These are phyloP conservation scores for Camelus bactrianus DNA, from an alignment of 2,113 vertebrate genomes.

Conservation along the genomic window DNA sequence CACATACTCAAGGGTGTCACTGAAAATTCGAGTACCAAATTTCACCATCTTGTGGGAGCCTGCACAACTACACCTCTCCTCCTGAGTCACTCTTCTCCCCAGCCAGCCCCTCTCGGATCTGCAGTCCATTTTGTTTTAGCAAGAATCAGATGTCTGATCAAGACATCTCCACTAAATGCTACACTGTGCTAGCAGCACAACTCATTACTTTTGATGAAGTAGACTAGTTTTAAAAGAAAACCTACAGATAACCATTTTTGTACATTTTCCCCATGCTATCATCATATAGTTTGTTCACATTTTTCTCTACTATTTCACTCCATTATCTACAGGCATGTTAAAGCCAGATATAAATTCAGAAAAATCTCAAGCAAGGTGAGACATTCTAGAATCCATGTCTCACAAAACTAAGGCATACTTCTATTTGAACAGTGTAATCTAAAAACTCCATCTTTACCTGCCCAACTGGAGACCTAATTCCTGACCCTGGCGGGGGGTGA, in stretches of 20 bases:
- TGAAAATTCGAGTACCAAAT: not conserved
- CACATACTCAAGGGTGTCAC: rapidly evolving
- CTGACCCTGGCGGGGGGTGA: not conserved
- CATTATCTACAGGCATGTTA: not conserved
- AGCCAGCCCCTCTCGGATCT: not conserved
- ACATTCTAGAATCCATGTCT: not conserved
- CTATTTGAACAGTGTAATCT: not conserved
- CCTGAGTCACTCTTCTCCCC: not conserved
- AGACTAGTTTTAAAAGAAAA: not conserved
- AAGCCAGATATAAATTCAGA: not conserved
- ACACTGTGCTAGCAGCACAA: not conserved
- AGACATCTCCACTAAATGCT: not conserved
- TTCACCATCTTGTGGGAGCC: not conserved
- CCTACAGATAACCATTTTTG: not conserved
- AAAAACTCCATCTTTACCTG: constrained; percentile 18
- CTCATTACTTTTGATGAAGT: not conserved
- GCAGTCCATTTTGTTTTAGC: not conserved
- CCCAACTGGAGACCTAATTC: not conserved
- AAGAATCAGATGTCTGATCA: not conserved
- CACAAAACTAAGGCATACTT: not conserved
- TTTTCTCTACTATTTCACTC: not conserved
- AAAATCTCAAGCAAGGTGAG: constrained; percentile 25
- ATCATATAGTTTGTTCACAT: not conserved
- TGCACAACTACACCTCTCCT: rapidly evolving
- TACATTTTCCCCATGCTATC: not conserved